Conservation (phyloP, 1,140 invertebrate genomes). For the Drosophila tropicalis region DNA sequence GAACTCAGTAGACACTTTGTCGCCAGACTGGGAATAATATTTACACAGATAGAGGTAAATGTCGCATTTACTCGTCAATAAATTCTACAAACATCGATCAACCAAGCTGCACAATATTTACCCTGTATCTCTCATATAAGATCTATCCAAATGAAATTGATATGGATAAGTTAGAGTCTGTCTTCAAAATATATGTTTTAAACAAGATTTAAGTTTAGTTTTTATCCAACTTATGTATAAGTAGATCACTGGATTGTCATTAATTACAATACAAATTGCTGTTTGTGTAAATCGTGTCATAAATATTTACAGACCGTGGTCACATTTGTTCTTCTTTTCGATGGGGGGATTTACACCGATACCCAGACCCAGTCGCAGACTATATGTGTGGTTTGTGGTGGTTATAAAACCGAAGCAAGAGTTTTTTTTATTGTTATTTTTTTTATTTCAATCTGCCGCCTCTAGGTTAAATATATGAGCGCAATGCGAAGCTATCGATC, state of each 20-base stretch:
- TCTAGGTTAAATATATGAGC: conserved; percentile 64
- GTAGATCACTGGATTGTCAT: conserved; percentile 34
- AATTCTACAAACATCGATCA: conserved; percentile 69
- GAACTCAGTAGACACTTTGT: conserved; percentile 63
- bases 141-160: neutral
- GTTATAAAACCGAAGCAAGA: conserved; percentile 62
- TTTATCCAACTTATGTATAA: no score
- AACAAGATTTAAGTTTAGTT: neutral
- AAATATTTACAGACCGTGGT: conserved; percentile 53
- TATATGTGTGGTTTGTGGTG: conserved; percentile 41
- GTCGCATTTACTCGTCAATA: conserved; percentile 56
- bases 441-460: conserved; percentile 78
- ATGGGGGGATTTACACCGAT: conserved; percentile 42
- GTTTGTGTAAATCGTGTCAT: conserved; percentile 62
- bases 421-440: conserved; percentile 38
- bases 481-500: conserved; percentile 61
- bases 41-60: conserved; percentile 10
- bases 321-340: conserved; percentile 6
- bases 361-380: conserved; percentile 19
- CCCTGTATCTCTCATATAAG: neutral
- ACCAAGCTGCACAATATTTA: conserved; percentile 41
- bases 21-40: conserved; percentile 45
- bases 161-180: neutral
- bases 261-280: conserved; percentile 72
- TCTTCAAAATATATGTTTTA: no score